Conservation (phyloP, 2,113 vertebrate genomes). For the Mohoua ochrocephala region DNA sequence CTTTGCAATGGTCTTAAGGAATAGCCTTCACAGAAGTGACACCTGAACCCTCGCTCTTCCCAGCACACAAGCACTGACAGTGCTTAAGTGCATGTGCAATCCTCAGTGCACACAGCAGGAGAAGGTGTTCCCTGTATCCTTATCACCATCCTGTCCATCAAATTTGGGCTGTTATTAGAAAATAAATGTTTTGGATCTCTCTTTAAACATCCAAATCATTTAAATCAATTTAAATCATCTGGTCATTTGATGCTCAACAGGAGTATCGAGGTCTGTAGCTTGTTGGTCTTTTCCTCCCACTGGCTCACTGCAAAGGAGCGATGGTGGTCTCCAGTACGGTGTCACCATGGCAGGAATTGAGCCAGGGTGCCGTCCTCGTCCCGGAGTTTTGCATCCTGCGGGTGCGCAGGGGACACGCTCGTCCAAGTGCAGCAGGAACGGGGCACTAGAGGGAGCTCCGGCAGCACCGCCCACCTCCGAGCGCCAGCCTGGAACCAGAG, state of each 20-base stretch:
- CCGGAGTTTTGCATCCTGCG: background rate
- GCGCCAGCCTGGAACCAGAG: background rate
- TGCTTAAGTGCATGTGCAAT: background rate
- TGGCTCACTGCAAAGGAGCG: background rate
- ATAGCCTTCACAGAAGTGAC: background rate
- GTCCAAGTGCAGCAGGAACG: background rate
- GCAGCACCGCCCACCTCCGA: background rate
- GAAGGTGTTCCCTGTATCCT: background rate
- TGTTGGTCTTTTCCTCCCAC: background rate
- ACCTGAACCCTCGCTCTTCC: background rate
- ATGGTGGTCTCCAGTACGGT: background rate
- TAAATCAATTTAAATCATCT: background rate
- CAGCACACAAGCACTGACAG: background rate
- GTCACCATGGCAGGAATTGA: background rate
- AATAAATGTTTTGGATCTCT: rapidly evolving
- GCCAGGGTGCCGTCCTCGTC: rapidly evolving
- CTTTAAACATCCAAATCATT: background rate
- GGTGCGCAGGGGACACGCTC: background rate
- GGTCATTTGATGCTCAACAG: background rate
- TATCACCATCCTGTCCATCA: too few species aligned
- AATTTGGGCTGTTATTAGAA: background rate
- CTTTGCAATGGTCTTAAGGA: background rate
- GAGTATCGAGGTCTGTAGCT: background rate
- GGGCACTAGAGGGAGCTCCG: background rate
- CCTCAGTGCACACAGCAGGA: background rate